phyloP scores from a whole-genome alignment of 2,888 invertebrate genomes.

The Dasypolia templi region DNA sequence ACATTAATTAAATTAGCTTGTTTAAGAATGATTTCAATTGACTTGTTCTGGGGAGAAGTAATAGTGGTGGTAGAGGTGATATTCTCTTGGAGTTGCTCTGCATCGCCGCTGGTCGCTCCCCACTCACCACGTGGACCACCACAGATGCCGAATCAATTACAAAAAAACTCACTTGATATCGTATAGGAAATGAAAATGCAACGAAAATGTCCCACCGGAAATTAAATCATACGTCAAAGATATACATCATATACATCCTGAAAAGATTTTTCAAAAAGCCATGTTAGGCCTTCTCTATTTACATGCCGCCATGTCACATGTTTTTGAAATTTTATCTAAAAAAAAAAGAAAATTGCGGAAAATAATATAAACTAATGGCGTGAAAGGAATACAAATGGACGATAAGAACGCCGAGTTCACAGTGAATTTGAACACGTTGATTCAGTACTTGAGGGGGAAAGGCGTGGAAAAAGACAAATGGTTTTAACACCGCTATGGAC shows the following conservation, averaged over 20 bases:
- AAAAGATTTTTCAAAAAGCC: constrained; percentile 57
- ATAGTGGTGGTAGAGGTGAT: constrained; percentile 70
- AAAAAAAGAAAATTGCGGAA: constrained; percentile 66
- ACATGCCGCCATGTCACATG: constrained; percentile 58
- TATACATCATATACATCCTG: constrained; percentile 61
- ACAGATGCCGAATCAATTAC: constrained; percentile 94
- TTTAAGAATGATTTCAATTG: constrained; percentile 68
- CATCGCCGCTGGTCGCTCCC: constrained; percentile 92
- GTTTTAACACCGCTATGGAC: constrained; percentile 71
- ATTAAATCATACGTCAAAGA: constrained; percentile 69
- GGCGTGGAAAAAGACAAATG: constrained; percentile 76
- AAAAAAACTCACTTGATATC: constrained; percentile 54
- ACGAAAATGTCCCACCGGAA: constrained; percentile 63
- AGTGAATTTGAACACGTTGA: constrained; percentile 77
- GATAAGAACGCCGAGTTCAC: constrained; percentile 73
- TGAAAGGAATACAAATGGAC: constrained; percentile 77
- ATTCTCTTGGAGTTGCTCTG: constrained; percentile 83
- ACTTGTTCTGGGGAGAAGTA: constrained; percentile 70
- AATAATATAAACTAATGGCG: constrained; percentile 72
- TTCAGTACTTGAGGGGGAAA: constrained; percentile 71
- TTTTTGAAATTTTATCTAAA: constrained; percentile 63
- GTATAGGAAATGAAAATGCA: constrained; percentile 66
- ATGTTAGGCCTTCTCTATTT: constrained; percentile 53
- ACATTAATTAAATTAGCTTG: constrained; percentile 63
- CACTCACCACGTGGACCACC: constrained; percentile 95